phyloP scores from a whole-genome alignment of 2,888 invertebrate species.

The Eupithecia centaureata region DNA sequence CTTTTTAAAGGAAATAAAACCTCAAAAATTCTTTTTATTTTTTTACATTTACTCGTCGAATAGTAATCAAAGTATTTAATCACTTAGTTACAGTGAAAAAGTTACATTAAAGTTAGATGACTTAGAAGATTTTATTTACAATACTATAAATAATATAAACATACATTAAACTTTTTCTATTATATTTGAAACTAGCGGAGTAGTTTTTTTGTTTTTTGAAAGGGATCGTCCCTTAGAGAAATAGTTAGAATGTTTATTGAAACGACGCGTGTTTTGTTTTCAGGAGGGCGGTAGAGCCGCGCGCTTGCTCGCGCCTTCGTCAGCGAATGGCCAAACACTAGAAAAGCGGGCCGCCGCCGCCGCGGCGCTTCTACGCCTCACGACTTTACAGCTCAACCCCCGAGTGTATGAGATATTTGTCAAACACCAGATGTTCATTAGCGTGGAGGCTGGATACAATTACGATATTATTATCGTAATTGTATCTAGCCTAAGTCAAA shows the following conservation, averaged over 20 bases:
- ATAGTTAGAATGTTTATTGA: slow-evolving; percentile 34
- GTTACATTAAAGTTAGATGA: not conserved
- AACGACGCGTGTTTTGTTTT: slow-evolving; percentile 61
- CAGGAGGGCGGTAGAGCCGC: slow-evolving; percentile 57
- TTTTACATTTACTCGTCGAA: not conserved
- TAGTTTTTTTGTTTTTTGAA: not conserved
- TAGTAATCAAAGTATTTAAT: not conserved
- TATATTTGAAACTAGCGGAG: not conserved
- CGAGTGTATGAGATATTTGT: slow-evolving; percentile 45
- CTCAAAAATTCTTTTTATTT: not conserved
- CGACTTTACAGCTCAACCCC: slow-evolving; percentile 23
- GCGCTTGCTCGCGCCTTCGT: slow-evolving; percentile 61
- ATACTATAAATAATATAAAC: too few species aligned
- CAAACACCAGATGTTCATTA: slow-evolving; percentile 52
- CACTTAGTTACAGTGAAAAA: not conserved
- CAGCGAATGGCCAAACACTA: slow-evolving; percentile 62
- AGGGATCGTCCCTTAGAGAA: not conserved
- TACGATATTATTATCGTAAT: too few species aligned
- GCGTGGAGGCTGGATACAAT: too few species aligned
- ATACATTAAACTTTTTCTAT: not conserved
- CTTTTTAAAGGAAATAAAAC: not conserved
- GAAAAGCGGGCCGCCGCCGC: slow-evolving; percentile 28
- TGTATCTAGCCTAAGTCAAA: too few species aligned
- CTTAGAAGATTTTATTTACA: not conserved
- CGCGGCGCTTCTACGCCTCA: slow-evolving; percentile 47